A percentile compares a stretch with the other conserved stretches of the same genome.
Conservation (phyloP, 2,888 invertebrate species). For the Saturnia japonica region DNA sequence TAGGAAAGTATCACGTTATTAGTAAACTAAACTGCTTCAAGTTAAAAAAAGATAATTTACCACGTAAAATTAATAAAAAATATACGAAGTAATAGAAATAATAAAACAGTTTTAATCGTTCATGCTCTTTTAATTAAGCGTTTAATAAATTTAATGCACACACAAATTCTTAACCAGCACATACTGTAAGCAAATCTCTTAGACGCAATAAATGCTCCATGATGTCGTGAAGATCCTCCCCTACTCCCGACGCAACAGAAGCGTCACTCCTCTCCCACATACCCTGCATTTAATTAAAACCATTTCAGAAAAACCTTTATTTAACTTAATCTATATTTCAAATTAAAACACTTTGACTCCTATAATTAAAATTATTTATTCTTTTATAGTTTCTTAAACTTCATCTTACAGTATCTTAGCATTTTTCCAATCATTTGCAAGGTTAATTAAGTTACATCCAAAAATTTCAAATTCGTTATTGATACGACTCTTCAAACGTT, state of each 20-base stretch:
- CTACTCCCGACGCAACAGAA: conserved; percentile 42
- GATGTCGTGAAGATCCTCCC: conserved; percentile 60
- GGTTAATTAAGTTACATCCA: not conserved
- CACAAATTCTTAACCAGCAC: conserved; percentile 31
- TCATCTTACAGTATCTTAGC: not conserved
- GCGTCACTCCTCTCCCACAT: conserved; percentile 61
- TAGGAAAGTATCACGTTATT: not conserved
- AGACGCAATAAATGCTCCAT: conserved; percentile 55
- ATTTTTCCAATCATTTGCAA: not conserved
- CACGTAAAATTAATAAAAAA: not conserved
- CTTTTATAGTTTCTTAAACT: not conserved
- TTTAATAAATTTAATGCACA: not conserved
- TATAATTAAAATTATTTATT: not conserved
- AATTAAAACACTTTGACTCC: not conserved
- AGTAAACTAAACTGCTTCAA: not conserved
- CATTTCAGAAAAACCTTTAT: not conserved
- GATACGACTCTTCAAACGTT: not conserved
- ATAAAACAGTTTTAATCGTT: not conserved
- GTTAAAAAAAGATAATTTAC: not conserved
- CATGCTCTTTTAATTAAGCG: not conserved
- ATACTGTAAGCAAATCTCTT: conserved; percentile 56
- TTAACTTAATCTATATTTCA: not conserved
- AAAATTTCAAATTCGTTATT: not conserved
- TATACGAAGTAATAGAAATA: not conserved
- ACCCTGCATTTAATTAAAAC: conserved; percentile 47